phyloP scores from a whole-genome alignment of 2,888 invertebrate genomes.

The Ophion ventricosus region DNA sequence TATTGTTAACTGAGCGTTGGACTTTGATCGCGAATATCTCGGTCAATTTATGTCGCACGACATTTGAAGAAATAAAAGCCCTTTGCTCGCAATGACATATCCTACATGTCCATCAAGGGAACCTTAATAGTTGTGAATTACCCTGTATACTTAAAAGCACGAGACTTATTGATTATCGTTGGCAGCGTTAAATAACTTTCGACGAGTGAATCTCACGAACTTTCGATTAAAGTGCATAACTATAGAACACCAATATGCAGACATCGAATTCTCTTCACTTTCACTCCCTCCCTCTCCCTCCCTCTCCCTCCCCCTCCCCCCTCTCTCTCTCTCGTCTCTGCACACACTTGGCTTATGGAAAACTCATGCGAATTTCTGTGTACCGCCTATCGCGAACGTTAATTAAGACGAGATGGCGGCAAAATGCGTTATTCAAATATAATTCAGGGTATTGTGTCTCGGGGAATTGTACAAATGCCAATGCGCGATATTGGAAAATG shows the following conservation, averaged over 20 bases:
- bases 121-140: too few species aligned
- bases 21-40: too few species aligned
- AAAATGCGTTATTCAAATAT: slow-evolving; percentile 17
- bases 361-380: slow-evolving; percentile 8
- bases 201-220: slow-evolving; percentile 12
- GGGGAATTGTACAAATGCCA: not conserved
- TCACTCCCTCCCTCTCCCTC: not conserved
- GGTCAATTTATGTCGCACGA: too few species aligned
- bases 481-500: not conserved
- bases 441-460: slow-evolving; percentile 2
- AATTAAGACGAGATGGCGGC: slow-evolving; percentile 29
- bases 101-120: too few species aligned
- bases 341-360: not conserved
- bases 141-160: not conserved
- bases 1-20: too few species aligned
- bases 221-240: slow-evolving; percentile 60
- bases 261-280: slow-evolving; percentile 9
- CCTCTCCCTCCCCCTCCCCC: not conserved
- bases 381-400: slow-evolving; percentile 23
- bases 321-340: not conserved
- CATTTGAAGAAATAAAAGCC: too few species aligned
- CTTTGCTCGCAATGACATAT: too few species aligned
- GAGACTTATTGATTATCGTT: slow-evolving; percentile 46
- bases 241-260: slow-evolving; percentile 37
- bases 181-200: slow-evolving; percentile 27